Conservation (phyloP, 2,888 invertebrate species). For the Cosmia trapezina region DNA sequence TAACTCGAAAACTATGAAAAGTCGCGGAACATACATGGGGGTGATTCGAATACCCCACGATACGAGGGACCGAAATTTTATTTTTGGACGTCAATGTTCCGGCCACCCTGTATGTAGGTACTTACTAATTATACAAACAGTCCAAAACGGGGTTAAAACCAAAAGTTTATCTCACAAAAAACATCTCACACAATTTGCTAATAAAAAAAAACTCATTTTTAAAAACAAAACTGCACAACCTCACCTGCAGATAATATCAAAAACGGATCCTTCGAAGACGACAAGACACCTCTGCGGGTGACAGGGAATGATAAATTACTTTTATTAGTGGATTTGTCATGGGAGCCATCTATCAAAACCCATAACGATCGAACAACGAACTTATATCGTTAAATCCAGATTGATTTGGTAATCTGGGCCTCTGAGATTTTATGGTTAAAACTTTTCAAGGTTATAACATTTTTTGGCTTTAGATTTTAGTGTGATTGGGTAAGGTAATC, state of each 20-base stretch:
- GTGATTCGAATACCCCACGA: no score
- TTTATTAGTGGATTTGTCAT: conserved; percentile 79
- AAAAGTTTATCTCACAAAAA: not conserved
- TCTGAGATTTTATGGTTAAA: conserved; percentile 50
- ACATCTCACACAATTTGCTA: no score
- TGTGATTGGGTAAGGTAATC: conserved; percentile 6
- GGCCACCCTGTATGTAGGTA: no score
- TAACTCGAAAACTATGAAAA: no score
- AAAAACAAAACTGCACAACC: conserved; percentile 5
- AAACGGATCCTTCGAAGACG: conserved; percentile 57
- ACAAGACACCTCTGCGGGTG: conserved; percentile 71
- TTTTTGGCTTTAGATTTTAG: conserved; percentile 9
- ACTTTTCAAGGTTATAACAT: conserved; percentile 26
- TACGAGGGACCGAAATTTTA: no score
- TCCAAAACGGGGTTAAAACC: not conserved
- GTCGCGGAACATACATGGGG: no score
- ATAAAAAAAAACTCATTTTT: not conserved
- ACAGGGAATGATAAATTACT: conserved; percentile 82
- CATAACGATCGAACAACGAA: conserved; percentile 65
- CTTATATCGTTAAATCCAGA: conserved; percentile 64
- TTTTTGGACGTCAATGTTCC: no score
- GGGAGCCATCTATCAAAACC: conserved; percentile 74
- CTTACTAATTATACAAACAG: not conserved
- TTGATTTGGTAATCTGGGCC: conserved; percentile 60
- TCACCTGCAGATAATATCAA: conserved; percentile 59